Evolutionary conservation across 2,888 invertebrate genomes (phyloP).

Genomic region (Maniola hyperantus): DNA sequence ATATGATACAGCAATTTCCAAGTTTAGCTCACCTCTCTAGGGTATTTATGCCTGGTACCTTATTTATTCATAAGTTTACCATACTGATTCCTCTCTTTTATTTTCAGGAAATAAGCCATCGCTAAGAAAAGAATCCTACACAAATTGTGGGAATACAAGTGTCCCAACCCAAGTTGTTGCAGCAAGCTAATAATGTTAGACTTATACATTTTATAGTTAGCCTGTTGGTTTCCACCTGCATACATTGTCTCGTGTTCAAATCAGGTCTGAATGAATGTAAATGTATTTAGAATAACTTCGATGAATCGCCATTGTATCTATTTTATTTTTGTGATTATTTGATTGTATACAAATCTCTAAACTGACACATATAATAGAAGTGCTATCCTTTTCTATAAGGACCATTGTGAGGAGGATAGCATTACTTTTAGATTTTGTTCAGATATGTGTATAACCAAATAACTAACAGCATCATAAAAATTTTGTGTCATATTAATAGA

Average conservation of each 20-base stretch:
- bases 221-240: slow-evolving; percentile 54
- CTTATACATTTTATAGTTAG: slow-evolving; percentile 39
- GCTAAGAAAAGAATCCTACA: slow-evolving; percentile 17
- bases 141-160: slow-evolving; percentile 19
- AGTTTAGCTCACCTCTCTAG: too few species aligned
- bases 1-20: too few species aligned
- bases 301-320: slow-evolving; percentile 17
- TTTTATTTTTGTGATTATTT: background rate
- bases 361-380: too few species aligned
- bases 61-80: too few species aligned
- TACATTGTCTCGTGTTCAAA: slow-evolving; percentile 64
- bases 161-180: slow-evolving; percentile 20
- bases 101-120: slow-evolving; percentile 70
- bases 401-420: too few species aligned
- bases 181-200: slow-evolving; percentile 26
- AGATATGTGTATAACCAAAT: too few species aligned
- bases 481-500: too few species aligned
- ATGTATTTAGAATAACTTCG: slow-evolving; percentile 58
- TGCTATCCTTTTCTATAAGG: too few species aligned
- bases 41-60: too few species aligned
- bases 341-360: background rate
- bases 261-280: slow-evolving; percentile 63
- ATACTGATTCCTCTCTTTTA: slow-evolving; percentile 24
- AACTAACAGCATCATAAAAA: too few species aligned
- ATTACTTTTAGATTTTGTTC: too few species aligned